phyloP scores from a whole-genome alignment of 2,888 invertebrate species.

The Hermaeophaga mercurialis region DNA sequence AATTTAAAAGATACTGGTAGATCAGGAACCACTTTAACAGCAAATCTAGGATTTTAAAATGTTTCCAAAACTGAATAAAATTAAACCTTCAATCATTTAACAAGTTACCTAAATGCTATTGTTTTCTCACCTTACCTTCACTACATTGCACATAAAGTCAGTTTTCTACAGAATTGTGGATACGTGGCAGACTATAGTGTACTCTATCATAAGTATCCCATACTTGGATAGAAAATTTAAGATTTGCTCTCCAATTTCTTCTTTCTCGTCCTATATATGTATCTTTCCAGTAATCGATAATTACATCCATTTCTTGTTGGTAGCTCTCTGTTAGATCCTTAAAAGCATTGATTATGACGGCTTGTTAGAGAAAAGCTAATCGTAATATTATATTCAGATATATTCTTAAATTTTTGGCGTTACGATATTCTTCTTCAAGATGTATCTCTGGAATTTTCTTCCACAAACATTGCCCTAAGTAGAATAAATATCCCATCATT shows the following conservation, averaged over 20 bases:
- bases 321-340: background rate
- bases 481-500: background rate
- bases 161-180: background rate
- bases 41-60: too few species aligned
- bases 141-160: background rate
- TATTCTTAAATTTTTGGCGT: slow-evolving; percentile 4
- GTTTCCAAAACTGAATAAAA: too few species aligned
- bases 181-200: background rate
- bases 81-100: too few species aligned
- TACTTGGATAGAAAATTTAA: background rate
- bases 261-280: background rate
- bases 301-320: background rate
- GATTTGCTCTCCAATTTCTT: background rate
- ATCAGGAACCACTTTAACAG: too few species aligned
- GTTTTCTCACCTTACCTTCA: too few species aligned
- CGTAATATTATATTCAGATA: background rate
- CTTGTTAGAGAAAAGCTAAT: background rate
- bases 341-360: background rate
- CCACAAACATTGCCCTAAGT: slow-evolving; percentile 12
- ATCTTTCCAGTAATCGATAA: slow-evolving; percentile 12
- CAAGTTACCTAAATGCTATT: too few species aligned
- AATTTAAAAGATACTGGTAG: too few species aligned
- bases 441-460: slow-evolving; percentile 10
- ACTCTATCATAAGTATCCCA: background rate
- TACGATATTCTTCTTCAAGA: slow-evolving; percentile 10